Percentiles rank a stretch among this genome's conserved stretches.
Evolutionary conservation across 92 coral and sea anemone species (phyloP).

Genomic region (Plumapathes pennacea): DNA sequence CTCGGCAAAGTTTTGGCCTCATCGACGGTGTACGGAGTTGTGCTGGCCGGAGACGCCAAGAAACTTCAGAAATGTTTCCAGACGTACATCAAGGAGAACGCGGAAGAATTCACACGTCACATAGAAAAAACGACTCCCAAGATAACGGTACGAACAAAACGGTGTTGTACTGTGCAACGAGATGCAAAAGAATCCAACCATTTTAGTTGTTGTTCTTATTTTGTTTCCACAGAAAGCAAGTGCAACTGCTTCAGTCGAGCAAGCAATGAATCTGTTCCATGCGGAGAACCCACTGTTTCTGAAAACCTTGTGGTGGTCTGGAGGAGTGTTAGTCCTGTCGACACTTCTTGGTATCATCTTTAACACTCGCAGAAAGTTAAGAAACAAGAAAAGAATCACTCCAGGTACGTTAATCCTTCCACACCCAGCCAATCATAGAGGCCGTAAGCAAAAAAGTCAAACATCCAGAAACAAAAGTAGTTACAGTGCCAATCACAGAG

Average conservation of each 20-base stretch:
- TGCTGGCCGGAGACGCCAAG: constrained; percentile 74
- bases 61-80: constrained; percentile 62
- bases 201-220: not conserved
- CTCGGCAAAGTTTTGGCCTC: constrained; percentile 45
- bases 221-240: too few relatives aligned
- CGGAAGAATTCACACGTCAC: constrained; percentile 10
- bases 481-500: too few relatives aligned
- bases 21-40: constrained; percentile 66
- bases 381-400: too few relatives aligned
- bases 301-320: not conserved
- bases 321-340: not conserved
- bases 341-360: constrained; percentile 6
- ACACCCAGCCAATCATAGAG: too few relatives aligned
- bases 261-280: constrained; percentile 13
- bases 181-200: not conserved
- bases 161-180: not conserved
- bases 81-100: constrained; percentile 46
- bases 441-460: too few relatives aligned
- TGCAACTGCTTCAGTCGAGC: constrained; percentile 11
- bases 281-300: not conserved
- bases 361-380: too few relatives aligned
- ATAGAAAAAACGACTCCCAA: constrained; percentile 2
- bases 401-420: too few relatives aligned
- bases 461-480: too few relatives aligned
- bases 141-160: not conserved